Conservation (phyloP, 2,113 vertebrate species). For the Sphyrna mokarran region DNA sequence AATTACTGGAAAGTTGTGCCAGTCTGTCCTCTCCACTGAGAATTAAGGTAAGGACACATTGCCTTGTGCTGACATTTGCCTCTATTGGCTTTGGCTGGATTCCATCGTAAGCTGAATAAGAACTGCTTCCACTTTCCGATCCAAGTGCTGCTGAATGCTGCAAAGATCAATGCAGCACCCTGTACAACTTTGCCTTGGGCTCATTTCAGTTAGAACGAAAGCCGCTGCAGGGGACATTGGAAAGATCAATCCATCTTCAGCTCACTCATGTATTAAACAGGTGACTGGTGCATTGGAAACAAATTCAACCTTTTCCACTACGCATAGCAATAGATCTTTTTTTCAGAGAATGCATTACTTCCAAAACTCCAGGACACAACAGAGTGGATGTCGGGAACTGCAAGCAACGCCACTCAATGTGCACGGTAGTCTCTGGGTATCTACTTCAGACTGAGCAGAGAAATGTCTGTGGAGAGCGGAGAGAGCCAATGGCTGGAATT, state of each 20-base stretch:
- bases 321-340: background rate
- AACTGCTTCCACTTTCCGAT: background rate
- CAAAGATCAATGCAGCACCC: background rate
- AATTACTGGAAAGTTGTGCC: background rate
- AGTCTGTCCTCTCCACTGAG: background rate
- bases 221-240: background rate
- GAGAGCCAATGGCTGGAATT: too few relatives aligned
- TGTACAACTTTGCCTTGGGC: background rate
- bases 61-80: background rate
- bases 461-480: too few relatives aligned
- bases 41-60: background rate
- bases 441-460: background rate
- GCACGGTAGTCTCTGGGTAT: background rate
- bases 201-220: background rate
- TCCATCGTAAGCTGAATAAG: background rate
- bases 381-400: background rate
- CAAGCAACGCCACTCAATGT: background rate
- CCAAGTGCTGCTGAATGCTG: background rate
- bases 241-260: background rate
- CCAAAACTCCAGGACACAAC: background rate
- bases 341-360: background rate
- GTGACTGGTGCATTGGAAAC: background rate
- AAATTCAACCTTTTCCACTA: background rate
- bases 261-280: background rate
- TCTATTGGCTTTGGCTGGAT: background rate